Percentiles rank a stretch among this genome's conserved stretches.
phyloP scores from a whole-genome alignment of 2,888 invertebrate species.

The Campaea margaritaria region DNA sequence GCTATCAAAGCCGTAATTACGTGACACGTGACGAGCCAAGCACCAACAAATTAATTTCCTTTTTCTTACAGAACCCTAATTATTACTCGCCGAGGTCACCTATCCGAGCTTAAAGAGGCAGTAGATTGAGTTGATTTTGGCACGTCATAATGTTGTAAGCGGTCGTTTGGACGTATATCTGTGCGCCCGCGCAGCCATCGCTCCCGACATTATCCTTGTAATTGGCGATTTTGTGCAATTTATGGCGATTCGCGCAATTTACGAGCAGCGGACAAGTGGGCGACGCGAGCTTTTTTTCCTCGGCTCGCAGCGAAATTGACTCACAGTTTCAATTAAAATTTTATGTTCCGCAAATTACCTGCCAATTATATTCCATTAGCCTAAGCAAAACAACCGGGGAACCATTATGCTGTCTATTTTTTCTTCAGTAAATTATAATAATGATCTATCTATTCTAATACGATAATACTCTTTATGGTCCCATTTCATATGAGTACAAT shows the following conservation, averaged over 20 bases:
- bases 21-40: slow-evolving; percentile 54
- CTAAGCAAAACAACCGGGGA: slow-evolving; percentile 57
- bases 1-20: slow-evolving; percentile 49
- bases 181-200: slow-evolving; percentile 52
- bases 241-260: slow-evolving; percentile 81
- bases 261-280: slow-evolving; percentile 82
- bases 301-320: slow-evolving; percentile 64
- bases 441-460: slow-evolving; percentile 43
- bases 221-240: slow-evolving; percentile 83
- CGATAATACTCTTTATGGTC: slow-evolving; percentile 15
- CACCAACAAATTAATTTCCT: slow-evolving; percentile 55
- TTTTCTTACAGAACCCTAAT: slow-evolving; percentile 56
- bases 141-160: slow-evolving; percentile 52
- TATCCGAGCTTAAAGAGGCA: slow-evolving; percentile 55
- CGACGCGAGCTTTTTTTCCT: slow-evolving; percentile 63
- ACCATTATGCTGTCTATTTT: slow-evolving; percentile 53
- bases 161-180: slow-evolving; percentile 40
- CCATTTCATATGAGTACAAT: slow-evolving; percentile 10
- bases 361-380: slow-evolving; percentile 77
- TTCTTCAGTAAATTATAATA: slow-evolving; percentile 43
- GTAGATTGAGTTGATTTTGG: slow-evolving; percentile 66
- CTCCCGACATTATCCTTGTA: slow-evolving; percentile 77
- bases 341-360: slow-evolving; percentile 77
- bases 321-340: slow-evolving; percentile 78
- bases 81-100: slow-evolving; percentile 48